Evolutionary conservation across 2,797 vertebrate genomes (phyloP).

Genomic region (Periparus ater): DNA sequence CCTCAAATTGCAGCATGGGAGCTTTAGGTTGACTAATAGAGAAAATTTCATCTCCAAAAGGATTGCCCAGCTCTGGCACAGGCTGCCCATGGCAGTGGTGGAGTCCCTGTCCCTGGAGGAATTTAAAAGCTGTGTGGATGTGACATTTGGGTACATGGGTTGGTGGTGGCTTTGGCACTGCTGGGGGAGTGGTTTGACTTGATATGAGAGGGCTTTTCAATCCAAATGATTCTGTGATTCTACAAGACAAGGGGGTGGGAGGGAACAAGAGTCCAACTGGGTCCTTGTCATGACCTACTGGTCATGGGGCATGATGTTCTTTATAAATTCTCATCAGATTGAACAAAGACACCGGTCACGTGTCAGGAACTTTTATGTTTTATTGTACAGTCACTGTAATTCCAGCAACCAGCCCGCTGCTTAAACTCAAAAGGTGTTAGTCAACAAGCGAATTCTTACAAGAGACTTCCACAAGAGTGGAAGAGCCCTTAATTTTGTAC

Average conservation of each 20-base stretch:
- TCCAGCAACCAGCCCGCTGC: neutral
- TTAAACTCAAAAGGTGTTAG: neutral
- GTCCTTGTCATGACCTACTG: neutral
- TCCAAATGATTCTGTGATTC: neutral
- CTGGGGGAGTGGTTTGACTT: neutral
- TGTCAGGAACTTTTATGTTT: neutral
- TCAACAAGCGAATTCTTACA: neutral
- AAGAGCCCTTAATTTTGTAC: neutral
- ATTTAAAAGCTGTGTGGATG: neutral
- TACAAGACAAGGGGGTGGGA: neutral
- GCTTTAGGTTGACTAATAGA: neutral
- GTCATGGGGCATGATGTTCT: neutral
- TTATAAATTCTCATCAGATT: neutral
- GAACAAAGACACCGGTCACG: rapidly evolving
- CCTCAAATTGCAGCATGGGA: neutral
- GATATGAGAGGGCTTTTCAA: neutral
- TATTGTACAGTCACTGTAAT: neutral
- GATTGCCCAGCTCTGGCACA: neutral
- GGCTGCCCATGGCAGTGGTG: neutral
- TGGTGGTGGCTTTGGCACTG: neutral
- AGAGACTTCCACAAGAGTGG: neutral
- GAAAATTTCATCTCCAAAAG: neutral
- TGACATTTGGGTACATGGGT: neutral
- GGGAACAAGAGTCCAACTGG: neutral
- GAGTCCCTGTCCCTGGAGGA: neutral